Evolutionary conservation across 2,797 vertebrate species (phyloP), one percentile per base, ranked within the genome.

Genomic region (Brachyrhaphis roseni): DNA sequence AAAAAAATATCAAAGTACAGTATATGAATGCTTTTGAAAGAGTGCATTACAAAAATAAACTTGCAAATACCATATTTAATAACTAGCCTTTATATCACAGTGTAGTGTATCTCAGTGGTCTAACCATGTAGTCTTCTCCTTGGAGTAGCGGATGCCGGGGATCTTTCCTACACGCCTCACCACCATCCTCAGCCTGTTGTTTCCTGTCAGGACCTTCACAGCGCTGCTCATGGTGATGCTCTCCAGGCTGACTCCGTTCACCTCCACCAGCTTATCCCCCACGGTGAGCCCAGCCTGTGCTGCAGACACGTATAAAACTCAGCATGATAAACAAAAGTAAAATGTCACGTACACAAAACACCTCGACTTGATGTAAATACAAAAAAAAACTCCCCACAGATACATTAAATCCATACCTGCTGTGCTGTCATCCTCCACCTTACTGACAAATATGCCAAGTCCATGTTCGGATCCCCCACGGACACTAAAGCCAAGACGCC

Each of bases 201-300:
- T 99, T 46, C 98, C 97, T 0, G 97, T 99, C 90, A 99, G 94
- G 84, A 99, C 97, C 93, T 97, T 98, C 78, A 99, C 97, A 0
- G 98, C 98, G 0, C 98, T 98, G 93, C 97, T 97, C 97, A 99
- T 99, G 36, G 97, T 99, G 95, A 98, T 98, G 94, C 95, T 99
- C 92, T 99, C 98, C 90, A 99, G 93, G 86, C 97, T 98, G 78
- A 99, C 94, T 0, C 97, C 97, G 0, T 99, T 99, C 94, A 99
- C 98, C 91, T 99, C 98, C 0, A 98, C 96, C 92, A 99, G 97
- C 94, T 98, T 98, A 92, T 99, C 98, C 0, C 98, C 98, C 83
- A 99, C 97, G 13, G 94, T 96, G 82, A 99, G 92, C 77, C 98
- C 98, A 0, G 98, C 96, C 84, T 94, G 95, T 84, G 96, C 98